A percentile compares a stretch with the other conserved stretches of the same genome.
Conservation (phyloP, 2,797 vertebrate genomes). For the Jordanella pulchra region DNA sequence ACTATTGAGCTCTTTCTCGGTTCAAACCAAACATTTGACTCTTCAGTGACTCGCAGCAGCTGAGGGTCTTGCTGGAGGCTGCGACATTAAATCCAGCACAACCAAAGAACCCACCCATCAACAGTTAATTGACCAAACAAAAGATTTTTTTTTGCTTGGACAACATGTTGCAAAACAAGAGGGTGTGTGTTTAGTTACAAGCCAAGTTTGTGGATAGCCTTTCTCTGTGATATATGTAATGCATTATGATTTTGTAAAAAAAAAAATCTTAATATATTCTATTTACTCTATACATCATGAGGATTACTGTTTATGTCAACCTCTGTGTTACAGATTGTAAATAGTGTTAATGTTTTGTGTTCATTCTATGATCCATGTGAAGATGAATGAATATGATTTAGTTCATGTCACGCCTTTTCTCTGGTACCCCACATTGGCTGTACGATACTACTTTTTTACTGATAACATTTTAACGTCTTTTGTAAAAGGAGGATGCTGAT, state of each 20-base stretch:
- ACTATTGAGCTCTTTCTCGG: constrained; percentile 14
- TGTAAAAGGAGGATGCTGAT: constrained; percentile 80
- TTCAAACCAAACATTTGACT: constrained; percentile 36
- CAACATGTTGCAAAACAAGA: constrained; percentile 64
- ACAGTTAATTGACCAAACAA: constrained; percentile 70
- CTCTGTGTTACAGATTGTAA: constrained; percentile 79
- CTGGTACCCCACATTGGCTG: constrained; percentile 76
- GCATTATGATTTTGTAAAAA: constrained; percentile 79
- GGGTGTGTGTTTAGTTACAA: constrained; percentile 70
- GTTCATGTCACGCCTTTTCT: constrained; percentile 79
- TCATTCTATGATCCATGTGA: constrained; percentile 74
- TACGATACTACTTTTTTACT: constrained; percentile 82
- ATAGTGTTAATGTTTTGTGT: constrained; percentile 76
- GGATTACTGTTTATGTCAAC: constrained; percentile 69
- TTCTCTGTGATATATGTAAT: constrained; percentile 73
- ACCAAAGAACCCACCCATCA: constrained; percentile 79
- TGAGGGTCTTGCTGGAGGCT: constrained; percentile 52
- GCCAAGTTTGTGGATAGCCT: constrained; percentile 73
- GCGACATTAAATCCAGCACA: constrained; percentile 60
- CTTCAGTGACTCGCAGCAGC: constrained; percentile 47
- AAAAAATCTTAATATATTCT: constrained; percentile 80
- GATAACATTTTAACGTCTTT: constrained; percentile 81
- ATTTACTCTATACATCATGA: constrained; percentile 76
- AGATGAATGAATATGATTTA: constrained; percentile 76
- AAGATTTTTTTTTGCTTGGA: constrained; percentile 64